These are phyloP conservation scores for Andrena minutula DNA, from an alignment of 2,888 invertebrate genomes.

Conservation along the genomic window DNA sequence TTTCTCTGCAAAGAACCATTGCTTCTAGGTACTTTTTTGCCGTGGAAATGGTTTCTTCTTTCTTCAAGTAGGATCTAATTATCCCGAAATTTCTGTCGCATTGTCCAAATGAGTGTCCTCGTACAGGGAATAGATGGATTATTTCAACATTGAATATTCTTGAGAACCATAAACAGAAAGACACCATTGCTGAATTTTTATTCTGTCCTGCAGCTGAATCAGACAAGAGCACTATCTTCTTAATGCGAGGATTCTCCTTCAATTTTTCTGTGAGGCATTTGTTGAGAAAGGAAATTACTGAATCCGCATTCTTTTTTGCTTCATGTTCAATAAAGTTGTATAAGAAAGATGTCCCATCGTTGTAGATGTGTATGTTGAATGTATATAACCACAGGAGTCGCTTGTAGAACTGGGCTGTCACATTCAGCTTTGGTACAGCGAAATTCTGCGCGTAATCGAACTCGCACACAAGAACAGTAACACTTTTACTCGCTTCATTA, in stretches of 20 bases:
- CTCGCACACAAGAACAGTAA: background rate
- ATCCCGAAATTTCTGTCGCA: too few species aligned
- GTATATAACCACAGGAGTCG: background rate
- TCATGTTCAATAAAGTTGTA: background rate
- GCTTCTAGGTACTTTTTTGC: background rate
- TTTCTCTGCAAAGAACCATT: background rate
- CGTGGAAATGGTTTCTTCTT: background rate
- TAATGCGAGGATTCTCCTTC: too few species aligned
- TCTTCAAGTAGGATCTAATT: background rate
- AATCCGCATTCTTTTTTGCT: background rate
- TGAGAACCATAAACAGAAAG: background rate
- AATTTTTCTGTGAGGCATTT: background rate
- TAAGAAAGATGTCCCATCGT: background rate
- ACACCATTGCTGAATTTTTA: background rate
- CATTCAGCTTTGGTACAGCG: background rate
- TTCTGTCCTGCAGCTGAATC: background rate
- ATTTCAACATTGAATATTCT: background rate
- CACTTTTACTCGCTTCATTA: background rate
- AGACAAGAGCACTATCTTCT: background rate
- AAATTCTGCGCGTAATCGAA: slow-evolving; percentile 11
- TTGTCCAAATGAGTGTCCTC: too few species aligned
- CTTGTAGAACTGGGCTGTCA: background rate
- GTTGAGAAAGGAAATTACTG: background rate
- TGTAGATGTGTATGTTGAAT: slow-evolving; percentile 4
- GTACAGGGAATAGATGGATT: too few species aligned